Evolutionary conservation across 2,888 invertebrate species (phyloP), one percentile per base, ranked within the genome.

Genomic region (Onthophagus sagittarius): DNA sequence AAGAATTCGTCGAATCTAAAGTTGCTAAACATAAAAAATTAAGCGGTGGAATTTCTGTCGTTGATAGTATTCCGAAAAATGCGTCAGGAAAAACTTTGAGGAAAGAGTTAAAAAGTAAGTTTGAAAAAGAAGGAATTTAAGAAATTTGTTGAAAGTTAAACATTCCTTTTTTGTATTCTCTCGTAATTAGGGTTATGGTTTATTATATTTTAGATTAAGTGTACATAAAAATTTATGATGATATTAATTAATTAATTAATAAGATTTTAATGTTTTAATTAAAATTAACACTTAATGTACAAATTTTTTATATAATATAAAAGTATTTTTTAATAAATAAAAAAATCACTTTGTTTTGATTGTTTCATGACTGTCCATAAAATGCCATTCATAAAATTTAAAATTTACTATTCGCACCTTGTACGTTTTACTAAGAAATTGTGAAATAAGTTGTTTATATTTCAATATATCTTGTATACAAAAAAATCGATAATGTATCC

Each of bases 81-180:
- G 86, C 90, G 0, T 89, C 93, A 0, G 95, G 95, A 0, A 95
- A 95, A 84, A 93, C 95, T 78, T 84, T 95, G 72, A 87, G 93
- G 73, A 88, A 88, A 77, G 84, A 88, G 62, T 82, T 93, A 53
- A 86, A 86, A 31, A 70, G 67, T 15, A 69, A 32, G 64, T 75
- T 72, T 65, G 72, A 70, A 79, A 85, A 85, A 74, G 83, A 62
- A 91, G 71, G 74, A 15, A 62, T 74, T 15, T 74, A 32, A 72
- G 14, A 2, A 33, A 65, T 13, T 64, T 7, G 14, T 71, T 71
- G 15, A 4, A 53, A 53, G 11, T 53, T 1, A 53, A 1, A 53
- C 39, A 53, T 53, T 53, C 39, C 39, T 53, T 23, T 23, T 23
- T 23, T 23, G 23, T 23, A 23, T 3, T 23, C 23, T 23, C 23